Evolutionary conservation across 2,888 invertebrate species (phyloP).

Genomic region (Euproctis similis): DNA sequence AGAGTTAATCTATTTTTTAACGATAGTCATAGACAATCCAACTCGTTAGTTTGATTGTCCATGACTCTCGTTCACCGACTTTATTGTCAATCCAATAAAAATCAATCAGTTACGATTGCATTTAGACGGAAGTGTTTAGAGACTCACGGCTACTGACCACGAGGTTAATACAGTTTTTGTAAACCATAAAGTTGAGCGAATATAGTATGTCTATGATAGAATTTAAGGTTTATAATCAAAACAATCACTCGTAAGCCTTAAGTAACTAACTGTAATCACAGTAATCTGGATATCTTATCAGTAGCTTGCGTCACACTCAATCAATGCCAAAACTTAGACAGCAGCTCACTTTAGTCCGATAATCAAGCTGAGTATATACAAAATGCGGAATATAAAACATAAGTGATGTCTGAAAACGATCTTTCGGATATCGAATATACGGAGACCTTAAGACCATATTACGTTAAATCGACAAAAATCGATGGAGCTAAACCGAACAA

Average conservation of each 20-base stretch:
- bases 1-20: too few relatives aligned
- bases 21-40: too few relatives aligned
- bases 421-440: conserved; percentile 35
- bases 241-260: conserved; percentile 31
- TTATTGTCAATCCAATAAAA: too few relatives aligned
- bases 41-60: too few relatives aligned
- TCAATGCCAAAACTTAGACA: conserved; percentile 61
- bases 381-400: conserved; percentile 40
- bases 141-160: too few relatives aligned
- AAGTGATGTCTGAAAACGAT: conserved; percentile 54
- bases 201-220: too few relatives aligned
- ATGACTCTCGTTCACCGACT: too few relatives aligned
- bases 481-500: conserved; percentile 15
- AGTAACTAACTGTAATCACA: conserved; percentile 40
- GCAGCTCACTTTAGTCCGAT: conserved; percentile 44
- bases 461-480: conserved; percentile 31
- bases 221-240: conserved; percentile 1
- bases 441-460: conserved; percentile 29
- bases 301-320: conserved; percentile 56
- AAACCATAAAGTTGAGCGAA: not conserved
- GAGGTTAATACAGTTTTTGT: not conserved
- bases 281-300: conserved; percentile 62
- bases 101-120: too few relatives aligned
- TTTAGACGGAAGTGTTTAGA: too few relatives aligned
- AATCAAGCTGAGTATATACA: conserved; percentile 34